Conservation (phyloP, 2,888 invertebrate species). For the Caenorhabditis sp. region DNA sequence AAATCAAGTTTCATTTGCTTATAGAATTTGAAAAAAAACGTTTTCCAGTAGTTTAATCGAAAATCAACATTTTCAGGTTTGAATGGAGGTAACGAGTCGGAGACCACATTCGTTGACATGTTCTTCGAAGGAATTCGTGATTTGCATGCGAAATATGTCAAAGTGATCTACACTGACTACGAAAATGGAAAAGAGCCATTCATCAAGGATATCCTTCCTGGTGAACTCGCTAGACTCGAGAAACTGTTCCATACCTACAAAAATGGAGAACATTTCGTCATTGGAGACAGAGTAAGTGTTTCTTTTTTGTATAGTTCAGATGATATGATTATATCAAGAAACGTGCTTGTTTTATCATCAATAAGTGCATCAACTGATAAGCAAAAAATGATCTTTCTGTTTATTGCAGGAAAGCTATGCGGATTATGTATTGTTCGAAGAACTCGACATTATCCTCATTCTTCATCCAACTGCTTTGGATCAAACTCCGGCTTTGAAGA, state of each 20-base stretch:
- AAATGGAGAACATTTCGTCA: constrained; percentile 53
- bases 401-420: constrained; percentile 53
- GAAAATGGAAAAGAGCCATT: constrained; percentile 49
- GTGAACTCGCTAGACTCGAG: constrained; percentile 46
- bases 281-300: constrained; percentile 44
- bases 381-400: background rate
- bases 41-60: no score
- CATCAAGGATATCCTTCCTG: constrained; percentile 46
- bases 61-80: no score
- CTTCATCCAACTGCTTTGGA: constrained; percentile 52
- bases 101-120: constrained; percentile 54
- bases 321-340: no score
- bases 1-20: no score
- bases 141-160: constrained; percentile 52
- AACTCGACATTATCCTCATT: constrained; percentile 56
- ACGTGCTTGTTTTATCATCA: no score
- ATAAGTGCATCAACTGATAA: no score
- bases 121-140: constrained; percentile 55
- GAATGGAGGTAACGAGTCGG: constrained; percentile 50
- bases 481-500: constrained; percentile 53
- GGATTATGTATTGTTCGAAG: constrained; percentile 63
- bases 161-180: constrained; percentile 53
- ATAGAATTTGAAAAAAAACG: no score
- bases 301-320: no score
- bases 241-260: constrained; percentile 51